phyloP scores from a whole-genome alignment of 2,888 invertebrate species.

The Rhamphomyia laevipes region DNA sequence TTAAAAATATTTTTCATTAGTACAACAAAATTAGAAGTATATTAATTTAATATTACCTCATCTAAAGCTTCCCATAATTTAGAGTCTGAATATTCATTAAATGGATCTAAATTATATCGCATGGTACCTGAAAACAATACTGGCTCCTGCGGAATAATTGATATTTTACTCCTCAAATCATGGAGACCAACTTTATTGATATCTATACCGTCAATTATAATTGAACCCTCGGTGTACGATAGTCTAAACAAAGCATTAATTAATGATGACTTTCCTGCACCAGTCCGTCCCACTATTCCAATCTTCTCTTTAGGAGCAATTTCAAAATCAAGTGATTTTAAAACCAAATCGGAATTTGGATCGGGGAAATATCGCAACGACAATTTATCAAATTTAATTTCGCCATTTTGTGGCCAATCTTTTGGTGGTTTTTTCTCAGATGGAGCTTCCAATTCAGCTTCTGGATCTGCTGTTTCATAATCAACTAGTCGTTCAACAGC shows the following conservation, averaged over 20 bases:
- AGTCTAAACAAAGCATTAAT: constrained; percentile 66
- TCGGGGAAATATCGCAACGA: constrained; percentile 57
- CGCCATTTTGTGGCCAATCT: constrained; percentile 62
- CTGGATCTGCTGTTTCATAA: constrained; percentile 42
- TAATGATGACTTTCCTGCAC: constrained; percentile 60
- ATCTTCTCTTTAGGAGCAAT: constrained; percentile 55
- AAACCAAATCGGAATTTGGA: constrained; percentile 53
- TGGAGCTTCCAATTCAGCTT: constrained; percentile 52
- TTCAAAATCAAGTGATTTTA: constrained; percentile 56
- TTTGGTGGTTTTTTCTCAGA: constrained; percentile 50
- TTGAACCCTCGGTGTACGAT: constrained; percentile 62
- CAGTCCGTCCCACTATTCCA: constrained; percentile 61
- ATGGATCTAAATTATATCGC: constrained; percentile 82
- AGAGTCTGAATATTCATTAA: constrained; percentile 64
- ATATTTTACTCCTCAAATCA: constrained; percentile 61
- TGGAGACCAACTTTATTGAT: constrained; percentile 59
- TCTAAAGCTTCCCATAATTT: constrained; percentile 75
- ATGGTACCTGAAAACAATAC: constrained; percentile 78
- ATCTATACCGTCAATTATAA: constrained; percentile 69
- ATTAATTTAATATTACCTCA: constrained; percentile 57
- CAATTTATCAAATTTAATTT: constrained; percentile 54
- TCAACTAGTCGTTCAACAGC: constrained; percentile 73
- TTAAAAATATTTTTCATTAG: not conserved
- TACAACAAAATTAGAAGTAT: constrained; percentile 23
- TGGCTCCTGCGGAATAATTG: constrained; percentile 78